Evolutionary conservation across 2,797 vertebrate genomes (phyloP).

Genomic region (Pseudomugil tenellus): DNA sequence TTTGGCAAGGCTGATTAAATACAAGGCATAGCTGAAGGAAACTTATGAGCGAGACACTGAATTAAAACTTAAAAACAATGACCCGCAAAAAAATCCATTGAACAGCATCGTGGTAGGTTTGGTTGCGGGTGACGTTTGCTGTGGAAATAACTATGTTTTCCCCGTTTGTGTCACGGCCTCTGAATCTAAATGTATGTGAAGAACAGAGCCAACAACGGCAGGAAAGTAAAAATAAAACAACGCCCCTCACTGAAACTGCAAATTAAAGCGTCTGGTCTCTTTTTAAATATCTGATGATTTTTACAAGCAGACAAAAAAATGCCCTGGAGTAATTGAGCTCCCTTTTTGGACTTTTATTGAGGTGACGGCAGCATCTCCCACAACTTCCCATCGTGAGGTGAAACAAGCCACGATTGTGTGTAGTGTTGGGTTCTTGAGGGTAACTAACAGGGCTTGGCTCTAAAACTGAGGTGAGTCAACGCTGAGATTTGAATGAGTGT

Average conservation of each 20-base stretch:
- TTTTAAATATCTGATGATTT: conserved; percentile 78
- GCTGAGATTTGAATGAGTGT: conserved; percentile 27
- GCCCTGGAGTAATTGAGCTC: conserved; percentile 62
- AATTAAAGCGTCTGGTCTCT: conserved; percentile 72
- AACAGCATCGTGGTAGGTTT: conserved; percentile 33
- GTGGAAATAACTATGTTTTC: conserved; percentile 55
- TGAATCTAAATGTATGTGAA: conserved; percentile 70
- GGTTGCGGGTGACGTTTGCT: conserved; percentile 40
- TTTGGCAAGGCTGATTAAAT: conserved; percentile 62
- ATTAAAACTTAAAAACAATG: conserved; percentile 65
- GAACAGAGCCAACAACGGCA: conserved; percentile 73
- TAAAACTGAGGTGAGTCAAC: conserved; percentile 45
- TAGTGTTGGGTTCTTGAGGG: conserved; percentile 35
- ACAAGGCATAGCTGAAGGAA: conserved; percentile 40
- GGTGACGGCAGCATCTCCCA: conserved; percentile 77
- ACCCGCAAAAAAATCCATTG: conserved; percentile 28
- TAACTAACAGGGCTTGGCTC: conserved; percentile 48
- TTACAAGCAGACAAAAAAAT: conserved; percentile 79
- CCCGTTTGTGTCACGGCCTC: conserved; percentile 65
- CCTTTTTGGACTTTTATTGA: conserved; percentile 74
- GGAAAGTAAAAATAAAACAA: conserved; percentile 74
- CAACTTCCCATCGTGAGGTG: conserved; percentile 57
- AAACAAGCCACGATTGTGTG: conserved; percentile 75
- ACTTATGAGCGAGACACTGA: conserved; percentile 50
- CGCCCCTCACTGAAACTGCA: conserved; percentile 69